phyloP scores from a whole-genome alignment of 2,113 vertebrate genomes.

The Columba livia region DNA sequence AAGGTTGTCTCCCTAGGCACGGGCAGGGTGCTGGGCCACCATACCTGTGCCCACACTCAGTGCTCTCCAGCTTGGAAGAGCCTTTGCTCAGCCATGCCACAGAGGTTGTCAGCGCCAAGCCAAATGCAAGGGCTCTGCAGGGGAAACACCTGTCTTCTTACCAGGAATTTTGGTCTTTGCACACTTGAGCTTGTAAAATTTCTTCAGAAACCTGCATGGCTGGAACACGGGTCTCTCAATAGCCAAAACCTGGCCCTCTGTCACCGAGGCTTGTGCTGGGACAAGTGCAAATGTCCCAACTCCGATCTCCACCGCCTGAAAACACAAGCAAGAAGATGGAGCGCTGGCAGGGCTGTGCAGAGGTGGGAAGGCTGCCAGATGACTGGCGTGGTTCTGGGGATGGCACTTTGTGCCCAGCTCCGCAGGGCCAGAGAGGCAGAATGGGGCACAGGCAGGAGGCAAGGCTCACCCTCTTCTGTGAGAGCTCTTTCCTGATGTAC shows the following conservation, averaged over 20 bases:
- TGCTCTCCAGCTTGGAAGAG: neutral
- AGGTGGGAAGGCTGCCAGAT: neutral
- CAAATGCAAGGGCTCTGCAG: neutral
- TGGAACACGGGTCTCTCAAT: neutral
- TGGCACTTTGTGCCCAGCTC: neutral
- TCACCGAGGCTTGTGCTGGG: rapidly evolving
- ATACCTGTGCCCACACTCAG: neutral
- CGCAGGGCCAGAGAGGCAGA: neutral
- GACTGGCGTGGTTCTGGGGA: too few species aligned
- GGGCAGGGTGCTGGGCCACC: neutral
- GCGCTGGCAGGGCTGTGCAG: neutral
- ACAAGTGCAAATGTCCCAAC: neutral
- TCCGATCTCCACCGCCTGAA: neutral
- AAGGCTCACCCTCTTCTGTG: neutral
- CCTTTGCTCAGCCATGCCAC: neutral
- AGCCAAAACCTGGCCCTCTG: neutral
- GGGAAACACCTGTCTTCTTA: neutral
- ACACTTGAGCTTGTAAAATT: neutral
- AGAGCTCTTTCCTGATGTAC: neutral
- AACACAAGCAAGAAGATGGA: neutral
- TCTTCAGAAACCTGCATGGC: neutral
- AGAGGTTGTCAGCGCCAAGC: neutral
- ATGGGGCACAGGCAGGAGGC: too few species aligned
- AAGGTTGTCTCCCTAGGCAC: neutral
- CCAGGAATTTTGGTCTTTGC: neutral